Evolutionary conservation across 1,140 invertebrate genomes (phyloP).

Genomic region (Tetragonula clypearis): DNA sequence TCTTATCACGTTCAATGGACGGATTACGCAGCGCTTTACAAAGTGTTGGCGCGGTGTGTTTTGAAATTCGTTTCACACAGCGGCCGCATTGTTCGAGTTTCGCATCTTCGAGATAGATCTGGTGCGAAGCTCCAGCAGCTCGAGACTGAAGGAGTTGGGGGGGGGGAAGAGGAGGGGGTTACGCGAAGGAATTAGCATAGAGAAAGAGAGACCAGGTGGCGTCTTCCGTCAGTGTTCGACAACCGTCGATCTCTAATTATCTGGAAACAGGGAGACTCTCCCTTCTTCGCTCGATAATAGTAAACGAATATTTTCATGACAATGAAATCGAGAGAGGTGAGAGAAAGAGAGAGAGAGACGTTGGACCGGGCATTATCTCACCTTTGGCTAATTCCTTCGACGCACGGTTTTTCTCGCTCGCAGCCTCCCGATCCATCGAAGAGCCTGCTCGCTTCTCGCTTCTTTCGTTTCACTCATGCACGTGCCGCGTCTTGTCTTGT

Average conservation of each 20-base stretch:
- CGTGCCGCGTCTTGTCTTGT: background rate
- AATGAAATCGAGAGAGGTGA: slow-evolving; percentile 64
- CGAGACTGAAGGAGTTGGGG: slow-evolving; percentile 2
- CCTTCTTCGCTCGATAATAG: slow-evolving; percentile 57
- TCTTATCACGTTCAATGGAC: background rate
- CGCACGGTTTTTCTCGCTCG: background rate
- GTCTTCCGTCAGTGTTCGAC: slow-evolving; percentile 46
- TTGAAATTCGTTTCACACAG: background rate
- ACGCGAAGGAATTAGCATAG: slow-evolving; percentile 53
- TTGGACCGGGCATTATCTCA: slow-evolving; percentile 54
- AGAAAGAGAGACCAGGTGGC: slow-evolving; percentile 47
- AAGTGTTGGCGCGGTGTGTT: background rate
- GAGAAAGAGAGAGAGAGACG: background rate
- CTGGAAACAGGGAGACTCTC: slow-evolving; percentile 47
- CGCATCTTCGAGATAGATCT: background rate
- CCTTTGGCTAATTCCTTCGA: slow-evolving; percentile 55
- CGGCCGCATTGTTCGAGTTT: background rate
- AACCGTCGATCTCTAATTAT: slow-evolving; percentile 65
- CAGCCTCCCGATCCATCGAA: slow-evolving; percentile 16
- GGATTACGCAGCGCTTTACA: background rate
- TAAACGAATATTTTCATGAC: slow-evolving; percentile 79
- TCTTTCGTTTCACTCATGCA: background rate
- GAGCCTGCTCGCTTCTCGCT: background rate
- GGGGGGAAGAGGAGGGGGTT: background rate
- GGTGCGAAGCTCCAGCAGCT: background rate